Base-by-base conservation (phyloP, 1,140 invertebrate species). In the Musca domestica region DNA sequence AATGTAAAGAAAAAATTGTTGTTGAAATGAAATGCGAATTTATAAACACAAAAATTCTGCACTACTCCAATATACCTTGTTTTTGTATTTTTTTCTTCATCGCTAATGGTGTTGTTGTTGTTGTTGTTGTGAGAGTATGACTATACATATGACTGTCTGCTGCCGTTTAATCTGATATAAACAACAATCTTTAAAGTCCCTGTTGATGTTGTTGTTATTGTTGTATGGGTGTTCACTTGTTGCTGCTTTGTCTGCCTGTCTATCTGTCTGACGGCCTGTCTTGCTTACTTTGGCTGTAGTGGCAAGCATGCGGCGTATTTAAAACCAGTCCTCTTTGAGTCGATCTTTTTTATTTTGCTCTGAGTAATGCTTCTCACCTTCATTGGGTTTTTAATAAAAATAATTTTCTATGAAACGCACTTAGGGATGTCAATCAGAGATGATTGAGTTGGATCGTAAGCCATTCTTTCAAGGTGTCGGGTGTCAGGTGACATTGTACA, bases 301-400 rank as follows among this genome's bases (percentile, higher is more conserved):
- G 48, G n/a, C 41, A 64, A 48, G 41, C 22, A 30, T 68, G 67
- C 67, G 58, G 67, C 67, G 67, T 68, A 68, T 49, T 68, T 54
- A 51, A 68, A 68, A 68, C 56, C 67, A 63, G 56, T 63, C 58
- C 67, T 41, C 58, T 63, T 68, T 51, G 56, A 30, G n/a, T 20
- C 34, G 4, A 10, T 7, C 10, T 41, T 41, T 41, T 41, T 41
- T 41, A 5, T 34, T 3, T n/a, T 34, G 1, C 27, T 17, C 30
- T 34, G n/a, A 19, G 19, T 20, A 61, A 30, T 34, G 27, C 27
- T 61, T 61, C 56, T 61, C 56, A 61, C 56, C 56, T 61, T 61
- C 56, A 61, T 61, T 61, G 27, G 34, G 56, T 30, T 58, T n/a
- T 58, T 58, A 58, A 58, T 41, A 41, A 58, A 14, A 15, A 58